Base-by-base conservation (phyloP, 2,888 invertebrate genomes). In the Euplexia lucipara region DNA sequence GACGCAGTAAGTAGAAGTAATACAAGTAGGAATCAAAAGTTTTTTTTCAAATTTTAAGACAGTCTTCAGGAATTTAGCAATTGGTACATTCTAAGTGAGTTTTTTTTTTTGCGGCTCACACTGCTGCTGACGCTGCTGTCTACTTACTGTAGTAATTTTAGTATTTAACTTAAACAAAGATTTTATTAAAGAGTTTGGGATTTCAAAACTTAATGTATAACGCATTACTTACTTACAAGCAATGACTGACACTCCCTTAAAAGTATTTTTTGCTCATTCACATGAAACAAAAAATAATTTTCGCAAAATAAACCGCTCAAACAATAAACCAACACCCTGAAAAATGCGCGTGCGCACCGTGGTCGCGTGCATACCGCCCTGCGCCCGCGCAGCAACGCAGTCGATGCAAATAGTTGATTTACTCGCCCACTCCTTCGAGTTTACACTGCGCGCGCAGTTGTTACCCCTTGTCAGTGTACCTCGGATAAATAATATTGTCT, bases 331-430 rank as follows among this genome's bases (percentile, higher is more conserved):
- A 67, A 62, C 60, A 81, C 68, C 68, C 76, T 79, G 53, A 65
- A 57, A 67, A 61, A 34, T 12, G 35, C n/a, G 37, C 52, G 64
- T 59, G 59, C 42, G 59, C 58, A 26, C 20, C 52, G 52, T 48
- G 54, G 62, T 67, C 63, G 74, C 77, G 75, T 76, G 77, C 70
- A 70, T 62, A 47, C 54, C 70, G 74, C 62, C 60, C 70, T 81
- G 77, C 78, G 79, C 71, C 67, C 49, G 76, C 68, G 76, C 66
- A 76, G 34, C 67, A 48, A 75, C 68, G 76, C 66, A 76, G 34
- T 47, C 80, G 81, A 89, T 86, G 90, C 93, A 94, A 94, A 93
- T 92, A 93, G 93, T 93, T 93, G 93, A 94, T 94, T 93, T 93
- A 93, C 88, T 84, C 84, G 81, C 81, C 65, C 86, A 86, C 88